phyloP scores from a whole-genome alignment of 2,113 vertebrate species.

The Anarrhichthys ocellatus region DNA sequence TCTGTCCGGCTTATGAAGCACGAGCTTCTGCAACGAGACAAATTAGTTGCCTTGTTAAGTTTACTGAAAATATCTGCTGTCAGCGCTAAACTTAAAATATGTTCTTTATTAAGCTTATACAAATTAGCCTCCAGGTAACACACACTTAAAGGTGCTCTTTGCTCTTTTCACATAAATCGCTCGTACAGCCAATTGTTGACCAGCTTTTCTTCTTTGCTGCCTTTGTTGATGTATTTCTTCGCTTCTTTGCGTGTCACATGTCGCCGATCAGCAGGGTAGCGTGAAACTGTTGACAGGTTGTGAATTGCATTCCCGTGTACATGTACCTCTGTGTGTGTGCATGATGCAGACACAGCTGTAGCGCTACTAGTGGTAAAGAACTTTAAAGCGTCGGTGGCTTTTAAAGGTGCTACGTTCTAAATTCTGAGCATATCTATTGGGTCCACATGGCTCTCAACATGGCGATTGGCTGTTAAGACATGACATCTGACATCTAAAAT shows the following conservation, averaged over 20 bases:
- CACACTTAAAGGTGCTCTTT: constrained; percentile 4
- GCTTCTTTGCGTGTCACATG: not conserved
- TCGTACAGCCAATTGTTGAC: not conserved
- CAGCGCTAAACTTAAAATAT: not conserved
- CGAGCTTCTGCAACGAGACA: constrained; percentile 20
- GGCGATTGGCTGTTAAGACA: not conserved
- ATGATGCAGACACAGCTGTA: not conserved
- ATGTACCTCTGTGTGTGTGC: not conserved
- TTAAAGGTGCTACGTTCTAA: not conserved
- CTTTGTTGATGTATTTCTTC: not conserved
- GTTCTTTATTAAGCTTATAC: not conserved
- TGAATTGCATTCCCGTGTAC: not conserved
- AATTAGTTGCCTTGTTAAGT: constrained; percentile 12
- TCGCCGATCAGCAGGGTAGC: not conserved
- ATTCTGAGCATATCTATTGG: not conserved
- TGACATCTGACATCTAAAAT: not conserved
- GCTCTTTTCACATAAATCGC: not conserved
- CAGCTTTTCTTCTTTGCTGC: not conserved
- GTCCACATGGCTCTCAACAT: not conserved
- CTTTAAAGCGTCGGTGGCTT: not conserved
- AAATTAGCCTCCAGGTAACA: not conserved
- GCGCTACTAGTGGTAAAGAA: not conserved
- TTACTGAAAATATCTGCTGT: constrained; percentile 5
- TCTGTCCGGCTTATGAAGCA: not conserved
- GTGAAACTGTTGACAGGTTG: not conserved